phyloP scores from a whole-genome alignment of 2,888 invertebrate genomes.

The Coleophora flavipennella region DNA sequence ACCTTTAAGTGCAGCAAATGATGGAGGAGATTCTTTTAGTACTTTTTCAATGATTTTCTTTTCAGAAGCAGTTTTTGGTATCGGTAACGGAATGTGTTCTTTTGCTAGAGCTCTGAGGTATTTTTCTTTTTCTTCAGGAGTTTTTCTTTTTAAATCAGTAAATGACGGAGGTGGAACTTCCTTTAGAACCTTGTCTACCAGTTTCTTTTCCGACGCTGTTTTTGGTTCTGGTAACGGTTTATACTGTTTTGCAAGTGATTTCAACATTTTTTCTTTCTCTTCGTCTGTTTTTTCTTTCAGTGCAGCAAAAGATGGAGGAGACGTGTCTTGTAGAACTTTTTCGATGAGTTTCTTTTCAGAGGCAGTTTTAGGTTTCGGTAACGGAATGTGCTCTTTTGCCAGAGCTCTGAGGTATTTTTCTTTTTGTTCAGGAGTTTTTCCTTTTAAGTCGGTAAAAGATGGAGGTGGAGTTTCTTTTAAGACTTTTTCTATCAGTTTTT shows the following conservation, averaged over 20 bases:
- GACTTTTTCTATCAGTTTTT: constrained; percentile 17
- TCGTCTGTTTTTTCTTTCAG: no score
- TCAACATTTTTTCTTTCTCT: constrained; percentile 15
- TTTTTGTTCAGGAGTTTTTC: constrained; percentile 18
- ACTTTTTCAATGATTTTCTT: no score
- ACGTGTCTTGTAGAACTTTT: no score
- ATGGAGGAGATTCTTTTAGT: no score
- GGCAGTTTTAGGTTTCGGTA: constrained; percentile 19
- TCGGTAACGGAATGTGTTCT: no score
- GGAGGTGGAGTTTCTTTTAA: constrained; percentile 15
- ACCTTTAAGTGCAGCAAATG: constrained; percentile 4
- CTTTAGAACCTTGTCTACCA: constrained; percentile 13
- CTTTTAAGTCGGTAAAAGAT: constrained; percentile 19
- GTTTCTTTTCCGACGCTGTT: constrained; percentile 17
- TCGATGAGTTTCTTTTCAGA: constrained; percentile 5
- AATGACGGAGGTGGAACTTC: constrained; percentile 5
- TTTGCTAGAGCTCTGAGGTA: no score
- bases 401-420: constrained; percentile 13
- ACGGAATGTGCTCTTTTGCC: constrained; percentile 10
- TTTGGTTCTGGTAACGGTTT: constrained; percentile 14
- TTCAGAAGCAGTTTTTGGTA: no score
- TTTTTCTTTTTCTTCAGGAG: no score
- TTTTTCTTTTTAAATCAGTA: constrained; percentile 3
- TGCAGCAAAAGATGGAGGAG: no score
- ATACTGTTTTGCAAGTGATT: constrained; percentile 19